Evolutionary conservation across 2,888 invertebrate genomes (phyloP), one percentile per base, ranked within the genome.

Genomic region (Sipha maydis): DNA sequence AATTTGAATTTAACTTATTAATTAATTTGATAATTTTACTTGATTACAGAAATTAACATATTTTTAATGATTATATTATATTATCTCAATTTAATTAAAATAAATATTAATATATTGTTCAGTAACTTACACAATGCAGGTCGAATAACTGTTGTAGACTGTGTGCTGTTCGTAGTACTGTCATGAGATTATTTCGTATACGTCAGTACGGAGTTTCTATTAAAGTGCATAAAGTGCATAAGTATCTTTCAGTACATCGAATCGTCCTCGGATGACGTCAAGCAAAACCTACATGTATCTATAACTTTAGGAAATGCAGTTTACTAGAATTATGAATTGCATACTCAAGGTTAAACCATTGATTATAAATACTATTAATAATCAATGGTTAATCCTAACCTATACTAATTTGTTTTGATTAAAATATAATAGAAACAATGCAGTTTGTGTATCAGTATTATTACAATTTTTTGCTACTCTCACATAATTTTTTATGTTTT

Each of bases 281-380:
- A 41, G 14, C 11, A 67, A 83, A 76, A 84, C n/a, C 84, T 56
- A 75, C 75, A 56, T 61, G 76, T 31, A 76, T 25, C 11, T 34
- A 56, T 38, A 71, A 54, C 54, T 56, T 48, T 76, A 28, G 61
- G 56, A 78, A 69, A 85, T 85, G 78, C 85, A 85, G 34, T 85
- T 67, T 28, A 48, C 4, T 69, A 71, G 71, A 31, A 31, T 25
- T 83, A 54, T 54, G 21, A 83, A 83, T 73, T 85, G 78, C 69
- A 78, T 25, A 1, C 34, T 78, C 78, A 85, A 85, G 85, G 78
- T 85, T 54, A 48, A 83, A 34, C 34, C 34, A 34, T 34, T 34
- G 34, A 34, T 34, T 34, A 34, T 34, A 34, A 34, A 34, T 34
- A 34, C 34, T 34, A 4, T 34, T 34, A 3, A 34, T 34, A 34